Evolutionary conservation across 2,113 vertebrate species (phyloP).

Genomic region (Hydrolagus affinis): DNA sequence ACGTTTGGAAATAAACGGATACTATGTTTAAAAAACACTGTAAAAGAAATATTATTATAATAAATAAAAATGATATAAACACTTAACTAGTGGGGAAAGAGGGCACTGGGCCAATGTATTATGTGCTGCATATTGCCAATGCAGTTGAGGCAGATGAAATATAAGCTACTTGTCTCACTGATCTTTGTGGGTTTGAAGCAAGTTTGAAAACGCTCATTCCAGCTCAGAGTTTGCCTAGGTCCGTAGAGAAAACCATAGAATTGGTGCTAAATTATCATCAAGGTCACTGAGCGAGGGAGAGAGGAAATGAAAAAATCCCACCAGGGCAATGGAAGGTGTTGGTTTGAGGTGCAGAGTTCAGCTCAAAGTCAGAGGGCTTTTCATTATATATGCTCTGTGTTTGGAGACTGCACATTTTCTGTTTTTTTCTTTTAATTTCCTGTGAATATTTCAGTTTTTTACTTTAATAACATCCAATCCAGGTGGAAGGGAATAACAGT

Average conservation of each 20-base stretch:
- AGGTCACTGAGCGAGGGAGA: neutral
- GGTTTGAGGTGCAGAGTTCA: neutral
- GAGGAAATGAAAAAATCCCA: neutral
- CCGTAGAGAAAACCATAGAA: neutral
- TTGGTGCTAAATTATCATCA: slow-evolving; percentile 12
- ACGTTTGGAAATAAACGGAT: neutral
- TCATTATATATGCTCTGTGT: neutral
- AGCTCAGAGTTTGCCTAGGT: neutral
- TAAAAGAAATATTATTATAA: neutral
- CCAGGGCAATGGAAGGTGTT: neutral
- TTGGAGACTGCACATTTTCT: neutral
- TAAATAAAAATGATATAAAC: neutral
- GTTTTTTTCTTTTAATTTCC: neutral
- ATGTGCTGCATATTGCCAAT: neutral
- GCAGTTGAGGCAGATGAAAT: neutral
- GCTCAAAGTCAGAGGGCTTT: neutral
- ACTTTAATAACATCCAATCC: neutral
- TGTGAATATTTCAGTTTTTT: neutral
- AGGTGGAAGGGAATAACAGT: neutral
- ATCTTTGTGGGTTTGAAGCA: neutral
- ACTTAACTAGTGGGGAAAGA: neutral
- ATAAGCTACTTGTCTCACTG: neutral
- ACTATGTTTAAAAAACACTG: neutral
- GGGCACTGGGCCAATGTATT: neutral
- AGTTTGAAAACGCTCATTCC: slow-evolving; percentile 17